Evolutionary conservation across 2,113 vertebrate species (phyloP).

Genomic region (Naja naja): DNA sequence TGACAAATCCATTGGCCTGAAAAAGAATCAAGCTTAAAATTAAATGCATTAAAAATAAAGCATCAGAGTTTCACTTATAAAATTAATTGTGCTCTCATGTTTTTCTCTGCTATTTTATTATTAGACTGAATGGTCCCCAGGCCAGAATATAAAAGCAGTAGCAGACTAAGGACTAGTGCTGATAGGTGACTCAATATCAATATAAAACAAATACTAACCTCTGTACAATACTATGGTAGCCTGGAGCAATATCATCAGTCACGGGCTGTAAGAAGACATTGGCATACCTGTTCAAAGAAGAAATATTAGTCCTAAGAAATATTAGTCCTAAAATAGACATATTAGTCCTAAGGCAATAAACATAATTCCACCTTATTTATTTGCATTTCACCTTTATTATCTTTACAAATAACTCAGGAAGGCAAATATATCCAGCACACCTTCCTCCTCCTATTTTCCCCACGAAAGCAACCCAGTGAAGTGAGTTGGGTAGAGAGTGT

Average conservation of each 20-base stretch:
- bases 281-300: conserved; percentile 82
- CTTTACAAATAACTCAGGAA: background rate
- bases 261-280: conserved; percentile 98
- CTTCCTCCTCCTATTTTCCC: background rate
- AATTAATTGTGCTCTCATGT: background rate
- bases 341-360: background rate
- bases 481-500: background rate
- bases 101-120: background rate
- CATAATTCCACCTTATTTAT: background rate
- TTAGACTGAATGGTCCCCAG: background rate
- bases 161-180: background rate
- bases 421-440: background rate
- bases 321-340: background rate
- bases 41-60: background rate
- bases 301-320: background rate
- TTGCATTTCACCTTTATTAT: background rate
- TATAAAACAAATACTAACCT: conserved; percentile 73
- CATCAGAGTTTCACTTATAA: background rate
- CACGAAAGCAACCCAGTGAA: background rate
- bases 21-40: conserved; percentile 18
- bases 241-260: conserved; percentile 97
- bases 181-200: background rate
- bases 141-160: accelerated
- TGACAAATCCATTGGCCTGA: conserved; percentile 96
- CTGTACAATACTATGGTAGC: conserved; percentile 98